Evolutionary conservation across 2,888 invertebrate species (phyloP).

Genomic region (Archips crataeganus): DNA sequence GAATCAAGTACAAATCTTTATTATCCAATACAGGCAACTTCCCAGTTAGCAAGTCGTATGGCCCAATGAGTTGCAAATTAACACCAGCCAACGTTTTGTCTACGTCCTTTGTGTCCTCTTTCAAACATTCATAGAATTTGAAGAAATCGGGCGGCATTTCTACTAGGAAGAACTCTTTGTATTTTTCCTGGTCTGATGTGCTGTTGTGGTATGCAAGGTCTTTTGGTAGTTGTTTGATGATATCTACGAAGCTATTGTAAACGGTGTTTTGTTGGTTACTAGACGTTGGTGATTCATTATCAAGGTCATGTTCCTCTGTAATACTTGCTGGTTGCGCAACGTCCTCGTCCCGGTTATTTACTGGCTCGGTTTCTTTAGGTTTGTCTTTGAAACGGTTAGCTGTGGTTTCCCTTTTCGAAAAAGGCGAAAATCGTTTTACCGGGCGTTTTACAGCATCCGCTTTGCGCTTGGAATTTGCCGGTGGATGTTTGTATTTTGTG

Average conservation of each 20-base stretch:
- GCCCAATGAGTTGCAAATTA: constrained; percentile 92
- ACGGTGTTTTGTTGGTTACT: constrained; percentile 11
- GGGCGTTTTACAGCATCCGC: constrained; percentile 50
- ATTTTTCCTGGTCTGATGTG: constrained; percentile 81
- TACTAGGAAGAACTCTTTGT: constrained; percentile 91
- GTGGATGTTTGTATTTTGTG: constrained; percentile 91
- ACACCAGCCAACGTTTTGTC: constrained; percentile 87
- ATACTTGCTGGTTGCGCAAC: not conserved
- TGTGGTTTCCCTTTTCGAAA: constrained; percentile 47
- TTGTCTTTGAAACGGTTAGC: constrained; percentile 1
- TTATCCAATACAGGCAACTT: constrained; percentile 85
- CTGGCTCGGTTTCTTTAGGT: not conserved
- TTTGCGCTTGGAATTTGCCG: constrained; percentile 62
- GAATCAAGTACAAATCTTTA: constrained; percentile 89
- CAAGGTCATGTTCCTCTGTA: constrained; percentile 1
- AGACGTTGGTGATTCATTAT: not conserved
- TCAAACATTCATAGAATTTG: constrained; percentile 92
- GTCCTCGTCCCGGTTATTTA: not conserved
- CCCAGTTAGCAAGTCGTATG: constrained; percentile 92
- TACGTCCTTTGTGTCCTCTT: constrained; percentile 79
- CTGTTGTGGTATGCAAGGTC: constrained; percentile 70
- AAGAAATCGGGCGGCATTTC: constrained; percentile 97
- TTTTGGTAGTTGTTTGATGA: constrained; percentile 56
- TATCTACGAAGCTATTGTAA: constrained; percentile 17
- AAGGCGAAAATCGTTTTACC: constrained; percentile 58